Percentiles rank a stretch among this genome's conserved stretches.
phyloP scores from a whole-genome alignment of 2,797 vertebrate genomes.

The Gymnoscopelus microlampas region DNA sequence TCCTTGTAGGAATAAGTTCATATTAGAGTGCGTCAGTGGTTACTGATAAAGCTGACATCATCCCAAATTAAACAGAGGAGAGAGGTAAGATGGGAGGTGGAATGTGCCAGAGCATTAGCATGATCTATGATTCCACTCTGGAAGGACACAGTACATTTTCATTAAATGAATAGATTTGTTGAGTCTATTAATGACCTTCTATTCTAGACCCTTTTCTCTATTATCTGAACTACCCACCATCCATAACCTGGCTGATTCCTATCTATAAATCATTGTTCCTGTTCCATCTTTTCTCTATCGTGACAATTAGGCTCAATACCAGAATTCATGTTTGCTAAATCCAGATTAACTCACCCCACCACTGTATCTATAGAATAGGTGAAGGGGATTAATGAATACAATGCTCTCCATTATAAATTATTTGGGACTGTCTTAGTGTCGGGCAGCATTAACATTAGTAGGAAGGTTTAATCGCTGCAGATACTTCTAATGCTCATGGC shows the following conservation, averaged over 20 bases:
- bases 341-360: slow-evolving; percentile 70
- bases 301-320: slow-evolving; percentile 69
- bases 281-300: slow-evolving; percentile 51
- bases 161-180: slow-evolving; percentile 71
- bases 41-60: slow-evolving; percentile 36
- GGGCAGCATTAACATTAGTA: slow-evolving; percentile 50
- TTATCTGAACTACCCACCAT: slow-evolving; percentile 67
- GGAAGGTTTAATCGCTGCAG: slow-evolving; percentile 45
- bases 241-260: slow-evolving; percentile 63
- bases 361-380: slow-evolving; percentile 62
- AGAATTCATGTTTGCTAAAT: slow-evolving; percentile 73
- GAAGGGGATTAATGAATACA: slow-evolving; percentile 68
- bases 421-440: slow-evolving; percentile 47
- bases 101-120: slow-evolving; percentile 65
- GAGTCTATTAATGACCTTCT: slow-evolving; percentile 77
- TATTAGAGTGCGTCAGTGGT: slow-evolving; percentile 20
- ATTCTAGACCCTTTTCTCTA: slow-evolving; percentile 69
- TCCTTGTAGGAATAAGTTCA: slow-evolving; percentile 10
- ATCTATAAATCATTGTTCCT: slow-evolving; percentile 72
- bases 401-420: slow-evolving; percentile 55
- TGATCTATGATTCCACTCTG: slow-evolving; percentile 68
- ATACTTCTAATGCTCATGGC: slow-evolving; percentile 22
- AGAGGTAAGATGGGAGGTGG: slow-evolving; percentile 51
- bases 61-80: slow-evolving; percentile 50
- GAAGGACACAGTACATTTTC: slow-evolving; percentile 61